Evolutionary conservation across 2,113 vertebrate species (phyloP), one percentile per base, ranked within the genome.

Genomic region (Tricholaema leucomelas): DNA sequence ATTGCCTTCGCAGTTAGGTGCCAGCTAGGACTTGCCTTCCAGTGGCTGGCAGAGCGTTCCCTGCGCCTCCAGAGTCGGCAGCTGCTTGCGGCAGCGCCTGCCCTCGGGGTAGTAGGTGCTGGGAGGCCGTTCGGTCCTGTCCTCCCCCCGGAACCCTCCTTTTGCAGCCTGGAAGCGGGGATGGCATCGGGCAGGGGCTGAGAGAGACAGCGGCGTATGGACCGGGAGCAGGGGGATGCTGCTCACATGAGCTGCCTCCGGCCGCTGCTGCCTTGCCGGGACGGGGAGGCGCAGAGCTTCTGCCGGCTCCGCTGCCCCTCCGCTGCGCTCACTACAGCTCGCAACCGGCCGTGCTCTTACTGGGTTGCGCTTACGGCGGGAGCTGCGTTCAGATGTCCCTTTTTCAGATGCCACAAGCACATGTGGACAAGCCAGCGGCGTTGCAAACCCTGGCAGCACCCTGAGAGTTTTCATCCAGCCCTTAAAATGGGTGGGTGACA

Each of bases 161-260:
- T 30, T 14, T 25, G 24, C 38, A 20, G 28, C 44, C 44, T 17
- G 36, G 44, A 8, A 14, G 35, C 2, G 31, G 42, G 58, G 25
- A 11, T 5, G 30, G 31, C 12, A 28, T 30, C 40, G 31, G 33
- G 31, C 9, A 12, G 4, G 6, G 50, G 46, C 19, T n/a, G 0
- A 1, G 23, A 6, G 12, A 11, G 19, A 4, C 1, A 0, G 21
- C 52, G 7, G 8, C 28, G 52, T 54, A 25, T 24, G 52, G 18
- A 2, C 30, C 7, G 24, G 38, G 38, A n/a, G 40, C 30, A 8
- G 71, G 5, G 31, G 1, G 1, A 25, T 3, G 1, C 21, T 54
- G 46, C 36, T 31, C 24, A 38, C 0, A 3, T 5, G 30, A 16
- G 21, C 27, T 2, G 0, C 70, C 63, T 46, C 64, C 40, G 70